A percentile compares a stretch with the other conserved stretches of the same genome.
These are phyloP conservation scores for Griposia aprilina DNA, from an alignment of 2,888 invertebrate genomes.

Conservation along the genomic window DNA sequence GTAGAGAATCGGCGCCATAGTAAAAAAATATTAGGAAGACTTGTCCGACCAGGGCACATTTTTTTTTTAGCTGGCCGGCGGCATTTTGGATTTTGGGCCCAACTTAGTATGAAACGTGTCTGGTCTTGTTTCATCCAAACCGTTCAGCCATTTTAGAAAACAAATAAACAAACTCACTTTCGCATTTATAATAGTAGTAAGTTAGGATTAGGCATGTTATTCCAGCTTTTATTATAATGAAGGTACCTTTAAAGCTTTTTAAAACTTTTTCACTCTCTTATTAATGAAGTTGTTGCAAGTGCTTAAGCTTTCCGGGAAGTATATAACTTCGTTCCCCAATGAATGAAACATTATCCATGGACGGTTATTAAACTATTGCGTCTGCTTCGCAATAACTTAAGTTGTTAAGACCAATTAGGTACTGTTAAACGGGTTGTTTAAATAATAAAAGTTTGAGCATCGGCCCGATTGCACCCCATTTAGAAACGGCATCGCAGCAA, in stretches of 20 bases:
- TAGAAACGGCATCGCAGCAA: conserved; percentile 59
- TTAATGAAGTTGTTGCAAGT: not conserved
- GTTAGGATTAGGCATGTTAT: not conserved
- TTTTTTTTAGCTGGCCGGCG: too few relatives aligned
- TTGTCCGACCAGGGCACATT: too few relatives aligned
- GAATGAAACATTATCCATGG: not conserved
- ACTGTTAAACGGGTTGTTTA: not conserved
- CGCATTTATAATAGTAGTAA: not conserved
- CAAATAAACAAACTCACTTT: not conserved
- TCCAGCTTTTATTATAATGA: not conserved
- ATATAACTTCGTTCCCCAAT: not conserved
- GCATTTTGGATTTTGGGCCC: not conserved
- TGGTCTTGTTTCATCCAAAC: not conserved
- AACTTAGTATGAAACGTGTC: not conserved
- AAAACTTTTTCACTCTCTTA: not conserved
- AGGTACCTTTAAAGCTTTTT: not conserved
- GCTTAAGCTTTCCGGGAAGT: not conserved
- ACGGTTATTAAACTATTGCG: not conserved
- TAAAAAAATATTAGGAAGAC: too few relatives aligned
- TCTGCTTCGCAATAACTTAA: not conserved
- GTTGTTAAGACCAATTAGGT: not conserved
- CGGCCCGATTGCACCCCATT: conserved; percentile 60
- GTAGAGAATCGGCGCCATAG: too few relatives aligned
- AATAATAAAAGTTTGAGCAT: conserved; percentile 68
- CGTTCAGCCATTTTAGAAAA: not conserved